phyloP scores from a whole-genome alignment of 1,140 invertebrate species.

The Pinna nobilis region DNA sequence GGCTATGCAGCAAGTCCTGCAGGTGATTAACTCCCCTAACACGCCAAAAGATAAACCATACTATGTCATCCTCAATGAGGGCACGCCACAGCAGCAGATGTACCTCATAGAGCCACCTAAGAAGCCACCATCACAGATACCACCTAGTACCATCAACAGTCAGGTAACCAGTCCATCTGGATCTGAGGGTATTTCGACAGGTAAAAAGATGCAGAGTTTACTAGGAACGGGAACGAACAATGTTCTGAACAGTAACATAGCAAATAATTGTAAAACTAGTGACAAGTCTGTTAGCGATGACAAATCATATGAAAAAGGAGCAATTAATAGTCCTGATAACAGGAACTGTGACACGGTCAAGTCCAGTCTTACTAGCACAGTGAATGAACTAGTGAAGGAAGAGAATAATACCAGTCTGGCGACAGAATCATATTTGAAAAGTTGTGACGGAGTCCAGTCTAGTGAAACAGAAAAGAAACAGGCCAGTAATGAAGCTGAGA shows the following conservation, averaged over 20 bases:
- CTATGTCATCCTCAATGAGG: constrained; percentile 31
- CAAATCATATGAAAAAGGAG: not conserved
- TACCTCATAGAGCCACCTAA: constrained; percentile 27
- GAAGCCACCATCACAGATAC: not conserved
- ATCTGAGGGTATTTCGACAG: not conserved
- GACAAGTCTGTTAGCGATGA: not conserved
- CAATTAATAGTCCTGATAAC: too few relatives aligned
- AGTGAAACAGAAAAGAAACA: too few relatives aligned
- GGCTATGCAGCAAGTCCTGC: constrained; percentile 24
- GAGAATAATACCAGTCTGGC: too few relatives aligned
- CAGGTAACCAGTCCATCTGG: not conserved
- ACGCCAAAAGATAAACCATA: constrained; percentile 36
- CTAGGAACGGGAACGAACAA: not conserved
- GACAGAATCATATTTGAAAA: too few relatives aligned
- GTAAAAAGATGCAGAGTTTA: not conserved
- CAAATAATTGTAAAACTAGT: not conserved
- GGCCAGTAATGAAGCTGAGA: too few relatives aligned
- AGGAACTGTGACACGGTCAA: too few relatives aligned
- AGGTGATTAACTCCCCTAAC: constrained; percentile 27
- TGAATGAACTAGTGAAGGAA: too few relatives aligned
- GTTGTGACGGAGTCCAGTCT: too few relatives aligned
- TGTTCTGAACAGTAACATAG: not conserved
- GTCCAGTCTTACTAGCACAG: too few relatives aligned
- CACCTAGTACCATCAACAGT: not conserved
- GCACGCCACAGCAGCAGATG: constrained; percentile 33